Conservation (phyloP, 1,140 invertebrate genomes). For the Physella acuta region DNA sequence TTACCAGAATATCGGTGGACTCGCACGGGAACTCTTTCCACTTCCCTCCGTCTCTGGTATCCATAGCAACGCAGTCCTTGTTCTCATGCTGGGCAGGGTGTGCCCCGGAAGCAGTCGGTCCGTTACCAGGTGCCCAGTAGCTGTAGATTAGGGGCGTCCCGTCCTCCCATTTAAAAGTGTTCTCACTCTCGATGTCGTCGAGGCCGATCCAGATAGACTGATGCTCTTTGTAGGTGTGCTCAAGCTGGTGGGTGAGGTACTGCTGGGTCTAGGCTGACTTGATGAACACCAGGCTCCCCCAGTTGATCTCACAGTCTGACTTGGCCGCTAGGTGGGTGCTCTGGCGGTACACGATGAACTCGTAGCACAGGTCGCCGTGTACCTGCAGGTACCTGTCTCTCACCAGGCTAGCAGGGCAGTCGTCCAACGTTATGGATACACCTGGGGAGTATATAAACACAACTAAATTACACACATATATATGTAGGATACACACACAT, state of each 20-base stretch:
- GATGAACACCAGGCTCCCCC: background rate
- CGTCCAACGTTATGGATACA: background rate
- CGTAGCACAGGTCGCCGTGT: background rate
- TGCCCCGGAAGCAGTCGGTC: background rate
- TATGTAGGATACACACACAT: background rate
- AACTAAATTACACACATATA: background rate
- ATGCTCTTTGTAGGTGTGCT: background rate
- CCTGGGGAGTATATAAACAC: background rate
- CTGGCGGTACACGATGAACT: background rate
- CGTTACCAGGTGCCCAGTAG: background rate
- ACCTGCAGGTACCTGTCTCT: conserved; percentile 6
- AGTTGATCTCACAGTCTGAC: background rate
- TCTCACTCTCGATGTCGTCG: background rate
- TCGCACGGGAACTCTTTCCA: background rate
- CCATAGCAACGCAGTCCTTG: background rate
- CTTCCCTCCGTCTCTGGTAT: background rate
- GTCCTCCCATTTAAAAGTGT: background rate
- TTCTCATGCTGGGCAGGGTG: no score
- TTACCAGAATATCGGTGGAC: background rate
- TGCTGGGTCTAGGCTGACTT: background rate
- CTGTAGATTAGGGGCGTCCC: background rate
- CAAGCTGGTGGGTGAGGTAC: background rate
- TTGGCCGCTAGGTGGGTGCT: background rate
- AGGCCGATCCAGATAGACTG: background rate
- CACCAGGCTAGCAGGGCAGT: background rate